Percentiles rank a stretch among this genome's conserved stretches.
Evolutionary conservation across 2,113 vertebrate genomes (phyloP).

Genomic region (Pao palembangensis): DNA sequence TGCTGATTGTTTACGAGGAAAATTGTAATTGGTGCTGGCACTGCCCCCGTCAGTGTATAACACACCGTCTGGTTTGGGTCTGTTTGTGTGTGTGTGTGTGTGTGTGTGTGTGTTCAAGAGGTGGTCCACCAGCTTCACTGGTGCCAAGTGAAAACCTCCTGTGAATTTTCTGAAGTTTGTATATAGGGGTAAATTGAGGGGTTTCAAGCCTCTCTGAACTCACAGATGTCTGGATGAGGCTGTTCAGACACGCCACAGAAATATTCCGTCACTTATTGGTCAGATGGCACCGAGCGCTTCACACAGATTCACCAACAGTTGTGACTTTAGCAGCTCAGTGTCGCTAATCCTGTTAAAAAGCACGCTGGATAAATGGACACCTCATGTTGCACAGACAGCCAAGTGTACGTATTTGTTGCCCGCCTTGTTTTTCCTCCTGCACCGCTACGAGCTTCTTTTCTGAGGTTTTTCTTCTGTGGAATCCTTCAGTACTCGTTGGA

Average conservation of each 20-base stretch:
- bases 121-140: constrained; percentile 7
- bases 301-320: too few species aligned
- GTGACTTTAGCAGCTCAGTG: neutral
- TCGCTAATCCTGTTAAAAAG: too few species aligned
- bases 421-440: neutral
- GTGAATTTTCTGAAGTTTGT: constrained; percentile 15
- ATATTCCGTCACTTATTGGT: too few species aligned
- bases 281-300: too few species aligned
- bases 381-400: neutral
- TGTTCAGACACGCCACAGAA: too few species aligned
- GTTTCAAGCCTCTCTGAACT: constrained; percentile 16
- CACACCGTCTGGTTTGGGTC: constrained; percentile 14
- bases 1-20: constrained; percentile 59
- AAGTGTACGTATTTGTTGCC: too few species aligned
- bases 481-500: neutral
- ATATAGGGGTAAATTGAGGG: constrained; percentile 11
- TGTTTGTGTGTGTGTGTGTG: constrained; percentile 4
- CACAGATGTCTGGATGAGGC: too few species aligned
- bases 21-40: constrained; percentile 42
- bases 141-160: constrained; percentile 27
- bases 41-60: constrained; percentile 13
- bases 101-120: neutral
- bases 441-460: neutral
- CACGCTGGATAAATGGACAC: too few species aligned
- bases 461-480: neutral